A percentile compares a stretch with the other conserved stretches of the same genome.
Conservation (phyloP, 1,140 invertebrate genomes). For the Hirudo medicinalis region DNA sequence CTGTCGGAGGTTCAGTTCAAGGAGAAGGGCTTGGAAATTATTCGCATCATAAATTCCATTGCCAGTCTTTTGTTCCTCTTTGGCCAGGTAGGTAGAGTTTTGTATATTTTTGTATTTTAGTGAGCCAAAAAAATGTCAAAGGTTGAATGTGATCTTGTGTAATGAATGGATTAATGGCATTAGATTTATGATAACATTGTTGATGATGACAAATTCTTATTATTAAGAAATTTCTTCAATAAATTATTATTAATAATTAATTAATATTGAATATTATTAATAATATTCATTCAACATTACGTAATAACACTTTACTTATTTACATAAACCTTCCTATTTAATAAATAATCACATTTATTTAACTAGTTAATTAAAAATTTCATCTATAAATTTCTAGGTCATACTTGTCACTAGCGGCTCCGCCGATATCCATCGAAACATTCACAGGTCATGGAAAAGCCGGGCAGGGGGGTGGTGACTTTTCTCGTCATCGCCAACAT, state of each 20-base stretch:
- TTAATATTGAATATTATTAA: too few species aligned
- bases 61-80: too few species aligned
- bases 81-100: too few species aligned
- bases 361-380: not conserved
- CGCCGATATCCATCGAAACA: constrained; percentile 12
- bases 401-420: constrained; percentile 16
- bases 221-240: not conserved
- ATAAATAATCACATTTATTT: too few species aligned
- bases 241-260: too few species aligned
- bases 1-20: not conserved
- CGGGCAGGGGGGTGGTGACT: constrained; percentile 16
- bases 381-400: not conserved
- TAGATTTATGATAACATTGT: too few species aligned
- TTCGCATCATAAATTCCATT: too few species aligned
- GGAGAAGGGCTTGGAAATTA: not conserved
- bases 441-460: constrained; percentile 9
- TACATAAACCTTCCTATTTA: too few species aligned
- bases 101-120: too few species aligned
- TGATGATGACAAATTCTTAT: not conserved
- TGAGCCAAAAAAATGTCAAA: too few species aligned
- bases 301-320: too few species aligned
- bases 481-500: constrained; percentile 22
- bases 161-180: not conserved
- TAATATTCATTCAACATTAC: not conserved
- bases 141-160: not conserved